Evolutionary conservation across 2,888 invertebrate species (phyloP), one percentile per base, ranked within the genome.

Genomic region (Rhorus exstirpatorius): DNA sequence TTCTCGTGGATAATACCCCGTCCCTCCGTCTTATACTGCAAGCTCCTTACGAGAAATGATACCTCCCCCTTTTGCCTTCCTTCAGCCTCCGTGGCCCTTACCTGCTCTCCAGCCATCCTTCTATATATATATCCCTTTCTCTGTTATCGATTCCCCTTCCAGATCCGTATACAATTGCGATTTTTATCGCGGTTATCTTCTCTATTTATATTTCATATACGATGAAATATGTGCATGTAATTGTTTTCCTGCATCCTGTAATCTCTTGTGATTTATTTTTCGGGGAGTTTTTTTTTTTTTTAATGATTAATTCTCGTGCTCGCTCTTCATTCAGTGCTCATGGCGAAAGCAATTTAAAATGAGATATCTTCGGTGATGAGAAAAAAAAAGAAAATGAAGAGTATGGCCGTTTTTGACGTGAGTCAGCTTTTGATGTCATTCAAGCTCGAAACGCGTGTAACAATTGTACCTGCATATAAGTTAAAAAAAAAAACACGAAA

Each of bases 11-110:
- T 84, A 85, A 84, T 84, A 83, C 79, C 67, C 76, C 83, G 60
- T 68, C 60, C 77, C 79, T 58, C 21, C 75, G 78, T 72, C 79
- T 84, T 74, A 81, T 76, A 70, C 79, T 78, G 77, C 75, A 84
- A 85, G 83, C 84, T 85, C 81, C 85, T 85, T 85, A 84, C 75
- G 44, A 72, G 74, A 83, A 84, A 76, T 79, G 83, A 79, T 83
- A 72, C 71, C 79, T 38, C 31, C 71, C 35, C 61, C 19, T 58
- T 67, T 60, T 19, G 58, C 60, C 19, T 58, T 44, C 53, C 58
- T 46, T 41, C 46, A 41, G 19, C 46, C 68, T n/a, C 38, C 60
- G 31, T 60, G 44, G 53, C 76, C 58, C 76, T 67, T 68, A 38
- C 60, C 38, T 58, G 17, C 31, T 46, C 41, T 19, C 12, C 12